Conservation (phyloP, 2,113 vertebrate genomes). For the human (Homo sapiens) region DNA sequence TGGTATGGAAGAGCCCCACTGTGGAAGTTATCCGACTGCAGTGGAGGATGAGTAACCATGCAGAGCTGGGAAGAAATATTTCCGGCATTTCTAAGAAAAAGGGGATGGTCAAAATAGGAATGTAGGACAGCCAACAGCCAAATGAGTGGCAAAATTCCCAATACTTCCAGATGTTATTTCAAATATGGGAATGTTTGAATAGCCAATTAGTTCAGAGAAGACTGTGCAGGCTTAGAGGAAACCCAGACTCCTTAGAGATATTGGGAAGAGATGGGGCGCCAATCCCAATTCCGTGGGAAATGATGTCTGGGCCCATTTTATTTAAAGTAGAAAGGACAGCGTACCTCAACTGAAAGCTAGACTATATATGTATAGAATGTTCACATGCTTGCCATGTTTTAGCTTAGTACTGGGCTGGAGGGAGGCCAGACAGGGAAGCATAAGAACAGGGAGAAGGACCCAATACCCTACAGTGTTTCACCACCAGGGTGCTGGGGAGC, state of each 20-base stretch:
- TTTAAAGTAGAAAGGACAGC: not conserved
- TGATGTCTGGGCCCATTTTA: not conserved
- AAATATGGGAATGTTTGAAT: not conserved
- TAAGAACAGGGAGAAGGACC: not conserved
- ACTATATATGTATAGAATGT: not conserved
- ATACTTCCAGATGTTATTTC: not conserved
- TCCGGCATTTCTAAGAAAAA: not conserved
- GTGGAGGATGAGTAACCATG: not conserved
- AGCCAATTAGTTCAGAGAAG: not conserved
- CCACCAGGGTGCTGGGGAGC: not conserved
- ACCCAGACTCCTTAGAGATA: not conserved
- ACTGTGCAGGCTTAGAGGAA: not conserved
- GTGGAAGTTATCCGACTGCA: not conserved
- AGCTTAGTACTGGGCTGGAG: not conserved
- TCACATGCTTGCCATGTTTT: not conserved
- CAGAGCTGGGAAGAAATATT: not conserved
- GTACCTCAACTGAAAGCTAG: not conserved
- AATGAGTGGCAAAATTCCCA: not conserved
- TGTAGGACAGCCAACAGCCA: not conserved
- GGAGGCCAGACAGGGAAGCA: not conserved
- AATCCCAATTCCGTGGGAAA: not conserved
- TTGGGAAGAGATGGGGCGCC: not conserved
- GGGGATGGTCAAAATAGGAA: not conserved
- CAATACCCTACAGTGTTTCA: not conserved
- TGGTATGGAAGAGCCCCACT: not conserved